phyloP scores from a whole-genome alignment of 2,888 invertebrate species.

The Eustalomyia histrio region DNA sequence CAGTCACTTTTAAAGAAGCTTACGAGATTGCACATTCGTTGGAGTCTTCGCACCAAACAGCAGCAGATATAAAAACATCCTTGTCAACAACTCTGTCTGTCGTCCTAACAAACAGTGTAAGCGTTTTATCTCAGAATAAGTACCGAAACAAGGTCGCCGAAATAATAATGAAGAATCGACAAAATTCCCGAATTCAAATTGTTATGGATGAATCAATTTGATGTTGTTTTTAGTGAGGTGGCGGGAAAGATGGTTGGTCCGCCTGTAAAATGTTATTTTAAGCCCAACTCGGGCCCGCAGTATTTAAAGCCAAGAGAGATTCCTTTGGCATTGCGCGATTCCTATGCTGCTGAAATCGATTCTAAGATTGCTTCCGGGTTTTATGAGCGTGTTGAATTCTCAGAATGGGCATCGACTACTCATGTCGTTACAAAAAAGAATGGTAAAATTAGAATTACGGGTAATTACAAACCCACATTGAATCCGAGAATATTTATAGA shows the following conservation, averaged over 20 bases:
- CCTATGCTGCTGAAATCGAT: conserved; percentile 4
- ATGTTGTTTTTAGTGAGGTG: too few species aligned
- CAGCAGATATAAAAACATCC: conserved; percentile 8
- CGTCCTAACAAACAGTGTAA: conserved; percentile 5
- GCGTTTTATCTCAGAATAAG: background rate
- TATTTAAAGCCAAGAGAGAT: conserved; percentile 18
- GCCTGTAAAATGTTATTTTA: conserved; percentile 18
- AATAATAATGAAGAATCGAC: too few species aligned
- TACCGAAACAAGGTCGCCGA: background rate
- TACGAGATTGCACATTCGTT: conserved; percentile 12
- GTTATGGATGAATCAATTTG: too few species aligned
- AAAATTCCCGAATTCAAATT: too few species aligned
- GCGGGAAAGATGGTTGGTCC: background rate
- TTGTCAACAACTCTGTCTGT: background rate
- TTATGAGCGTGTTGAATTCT: conserved; percentile 30
- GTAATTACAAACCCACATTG: conserved; percentile 27
- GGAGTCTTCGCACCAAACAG: conserved; percentile 3
- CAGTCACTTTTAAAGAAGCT: conserved; percentile 31
- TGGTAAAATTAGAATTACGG: conserved; percentile 28
- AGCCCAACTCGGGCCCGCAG: background rate
- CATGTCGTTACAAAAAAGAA: conserved; percentile 18
- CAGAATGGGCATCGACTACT: conserved; percentile 17
- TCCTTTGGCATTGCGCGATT: background rate
- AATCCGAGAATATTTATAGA: conserved; percentile 33
- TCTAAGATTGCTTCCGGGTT: conserved; percentile 32